Conservation (phyloP, 2,113 vertebrate species). For the Acanthochromis polyacanthus region DNA sequence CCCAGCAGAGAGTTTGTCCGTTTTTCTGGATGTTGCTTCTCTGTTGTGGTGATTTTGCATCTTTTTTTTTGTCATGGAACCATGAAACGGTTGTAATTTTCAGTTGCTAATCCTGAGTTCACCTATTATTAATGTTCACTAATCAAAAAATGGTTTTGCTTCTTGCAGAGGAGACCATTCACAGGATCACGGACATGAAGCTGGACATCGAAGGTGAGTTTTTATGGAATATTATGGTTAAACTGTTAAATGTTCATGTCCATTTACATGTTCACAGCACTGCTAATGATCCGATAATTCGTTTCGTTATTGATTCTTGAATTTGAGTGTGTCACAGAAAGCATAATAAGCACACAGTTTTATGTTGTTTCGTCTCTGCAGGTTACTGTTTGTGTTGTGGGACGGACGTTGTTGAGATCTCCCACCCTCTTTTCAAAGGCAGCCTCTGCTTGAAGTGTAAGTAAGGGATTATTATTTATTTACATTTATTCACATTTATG, state of each 20-base stretch:
- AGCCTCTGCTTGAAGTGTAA: slow-evolving; percentile 90
- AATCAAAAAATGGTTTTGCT: background rate
- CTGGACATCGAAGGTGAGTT: slow-evolving; percentile 88
- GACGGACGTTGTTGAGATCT: slow-evolving; percentile 80
- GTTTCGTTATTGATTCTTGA: background rate
- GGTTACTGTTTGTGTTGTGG: slow-evolving; percentile 93
- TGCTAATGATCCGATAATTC: too few species aligned
- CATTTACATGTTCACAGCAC: too few species aligned
- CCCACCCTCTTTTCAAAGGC: slow-evolving; percentile 93
- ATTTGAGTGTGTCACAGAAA: background rate
- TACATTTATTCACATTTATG: too few species aligned
- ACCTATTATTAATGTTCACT: too few species aligned
- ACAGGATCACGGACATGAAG: slow-evolving; percentile 74
- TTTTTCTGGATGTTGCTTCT: too few species aligned
- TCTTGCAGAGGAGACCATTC: slow-evolving; percentile 86
- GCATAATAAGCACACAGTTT: background rate
- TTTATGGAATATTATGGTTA: background rate
- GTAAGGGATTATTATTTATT: slow-evolving; percentile 58
- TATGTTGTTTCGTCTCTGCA: slow-evolving; percentile 54
- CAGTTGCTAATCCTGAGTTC: too few species aligned
- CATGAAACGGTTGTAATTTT: too few species aligned
- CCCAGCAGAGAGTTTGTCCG: too few species aligned
- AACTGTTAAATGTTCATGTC: too few species aligned
- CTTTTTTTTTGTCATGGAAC: too few species aligned
- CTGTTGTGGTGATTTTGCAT: too few species aligned